phyloP scores from a whole-genome alignment of 2,888 invertebrate genomes.

The Villa cingulata region DNA sequence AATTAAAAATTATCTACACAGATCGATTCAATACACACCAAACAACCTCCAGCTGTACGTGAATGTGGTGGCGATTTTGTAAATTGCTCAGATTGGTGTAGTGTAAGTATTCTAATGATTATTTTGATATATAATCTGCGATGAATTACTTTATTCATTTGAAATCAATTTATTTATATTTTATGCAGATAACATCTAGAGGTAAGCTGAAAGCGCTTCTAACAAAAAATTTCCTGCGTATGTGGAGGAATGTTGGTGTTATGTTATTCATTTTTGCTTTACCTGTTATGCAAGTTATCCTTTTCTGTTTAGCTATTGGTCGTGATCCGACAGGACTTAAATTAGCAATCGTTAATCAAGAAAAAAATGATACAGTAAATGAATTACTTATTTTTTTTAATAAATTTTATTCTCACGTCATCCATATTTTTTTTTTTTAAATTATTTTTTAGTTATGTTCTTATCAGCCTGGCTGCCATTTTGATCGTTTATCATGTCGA shows the following conservation, averaged over 20 bases:
- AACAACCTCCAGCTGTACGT: neutral
- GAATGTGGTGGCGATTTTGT: constrained; percentile 36
- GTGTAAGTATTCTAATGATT: constrained; percentile 29
- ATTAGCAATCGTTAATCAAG: constrained; percentile 64
- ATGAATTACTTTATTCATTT: too few species aligned
- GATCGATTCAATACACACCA: neutral
- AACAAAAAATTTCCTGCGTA: constrained; percentile 76
- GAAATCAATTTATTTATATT: constrained; percentile 8
- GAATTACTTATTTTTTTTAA: neutral
- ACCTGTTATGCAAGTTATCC: constrained; percentile 87
- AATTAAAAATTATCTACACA: neutral
- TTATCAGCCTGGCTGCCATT: constrained; percentile 47
- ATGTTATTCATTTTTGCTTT: constrained; percentile 88
- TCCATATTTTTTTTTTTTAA: neutral
- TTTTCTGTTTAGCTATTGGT: constrained; percentile 86
- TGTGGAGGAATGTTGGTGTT: constrained; percentile 87
- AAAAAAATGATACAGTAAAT: constrained; percentile 40
- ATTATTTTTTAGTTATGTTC: constrained; percentile 24
- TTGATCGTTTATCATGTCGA: constrained; percentile 61
- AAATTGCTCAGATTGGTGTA: constrained; percentile 41
- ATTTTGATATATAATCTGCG: neutral
- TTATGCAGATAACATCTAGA: constrained; percentile 51
- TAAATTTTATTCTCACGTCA: neutral
- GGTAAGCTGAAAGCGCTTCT: constrained; percentile 75
- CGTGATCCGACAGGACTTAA: constrained; percentile 71